Base-by-base conservation (phyloP, 2,113 vertebrate genomes). In the Indicator indicator region DNA sequence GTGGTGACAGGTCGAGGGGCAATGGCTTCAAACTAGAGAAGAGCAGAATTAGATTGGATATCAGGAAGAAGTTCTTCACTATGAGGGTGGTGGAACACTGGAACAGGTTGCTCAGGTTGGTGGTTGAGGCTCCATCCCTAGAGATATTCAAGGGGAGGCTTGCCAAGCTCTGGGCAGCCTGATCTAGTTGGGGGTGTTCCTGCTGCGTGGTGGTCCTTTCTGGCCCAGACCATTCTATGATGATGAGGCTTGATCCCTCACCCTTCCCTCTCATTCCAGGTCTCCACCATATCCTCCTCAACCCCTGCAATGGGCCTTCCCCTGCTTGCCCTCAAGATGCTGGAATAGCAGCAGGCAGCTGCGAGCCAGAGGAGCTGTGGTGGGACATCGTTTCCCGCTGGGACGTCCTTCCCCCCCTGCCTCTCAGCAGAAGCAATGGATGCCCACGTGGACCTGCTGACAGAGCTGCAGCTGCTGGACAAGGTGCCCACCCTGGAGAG, bases 381-480 rank as follows among this genome's bases (percentile, higher is more conserved):
- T 90, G 93, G 94, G 88, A 44, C 88, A 9, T 40, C 2, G 2
- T 50, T 78, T 91, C 83, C 90, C 28, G 11, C 85, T 87, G 85
- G 81, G 78, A 72, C 89, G 55, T 19, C 88, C 76, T 81, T 60
- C 27, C 6, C 3, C 3, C 36, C 36, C 30, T 6, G 72, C 26
- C 12, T 33, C 86, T 40, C 0, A 0, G 84, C 63, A 30, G 73
- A 77, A 96, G 78, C 83, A 69, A 99, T 99, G 99, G 98, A 99
- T 92, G 99, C 98, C 97, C 99, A 99, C 74, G 97, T 99, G 98
- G 99, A 99, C 97, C 98, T 99, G 63, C 98, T 99, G 97, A 98
- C 98, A 2, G 99, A 99, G 97, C 98, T 99, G 94, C 99, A 99
- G 98, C 98, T 99, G 97, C 98, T 99, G 98, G 99, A 99, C 97